These are phyloP conservation scores for Drosophila murphyi DNA, from an alignment of 1,140 invertebrate genomes.

Conservation along the genomic window DNA sequence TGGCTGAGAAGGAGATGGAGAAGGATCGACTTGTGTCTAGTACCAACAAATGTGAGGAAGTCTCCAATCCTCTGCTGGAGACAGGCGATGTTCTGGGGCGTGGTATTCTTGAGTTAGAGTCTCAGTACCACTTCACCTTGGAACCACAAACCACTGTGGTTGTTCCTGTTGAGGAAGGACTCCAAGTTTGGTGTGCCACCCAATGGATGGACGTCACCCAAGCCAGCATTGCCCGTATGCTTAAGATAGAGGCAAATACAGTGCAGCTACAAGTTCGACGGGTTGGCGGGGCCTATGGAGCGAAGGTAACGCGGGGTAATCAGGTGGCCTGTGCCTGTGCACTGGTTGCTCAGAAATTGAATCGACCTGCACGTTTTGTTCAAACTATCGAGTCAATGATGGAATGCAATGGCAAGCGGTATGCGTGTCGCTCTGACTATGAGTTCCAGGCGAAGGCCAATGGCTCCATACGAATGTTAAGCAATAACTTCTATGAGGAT, in stretches of 20 bases:
- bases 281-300: slow-evolving; percentile 90
- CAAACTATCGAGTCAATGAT: slow-evolving; percentile 89
- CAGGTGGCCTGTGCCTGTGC: slow-evolving; percentile 87
- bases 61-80: slow-evolving; percentile 85
- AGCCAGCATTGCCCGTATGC: slow-evolving; percentile 86
- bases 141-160: slow-evolving; percentile 88
- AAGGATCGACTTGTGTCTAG: slow-evolving; percentile 88
- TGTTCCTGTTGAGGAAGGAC: slow-evolving; percentile 86
- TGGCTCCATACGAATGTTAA: slow-evolving; percentile 89
- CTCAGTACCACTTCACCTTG: slow-evolving; percentile 86
- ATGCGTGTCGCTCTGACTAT: slow-evolving; percentile 85
- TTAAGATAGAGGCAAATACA: slow-evolving; percentile 85
- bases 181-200: slow-evolving; percentile 87
- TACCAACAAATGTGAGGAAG: slow-evolving; percentile 85
- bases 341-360: slow-evolving; percentile 87
- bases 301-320: slow-evolving; percentile 87
- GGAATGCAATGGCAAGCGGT: slow-evolving; percentile 87
- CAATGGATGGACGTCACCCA: slow-evolving; percentile 90
- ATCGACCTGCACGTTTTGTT: slow-evolving; percentile 88
- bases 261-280: slow-evolving; percentile 88
- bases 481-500: slow-evolving; percentile 88
- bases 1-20: slow-evolving; percentile 86
- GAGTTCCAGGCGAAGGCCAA: slow-evolving; percentile 87
- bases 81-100: slow-evolving; percentile 51
- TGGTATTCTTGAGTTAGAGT: slow-evolving; percentile 72